These are phyloP conservation scores for Dascillus cervinus DNA, from an alignment of 2,888 invertebrate genomes.

Conservation along the genomic window DNA sequence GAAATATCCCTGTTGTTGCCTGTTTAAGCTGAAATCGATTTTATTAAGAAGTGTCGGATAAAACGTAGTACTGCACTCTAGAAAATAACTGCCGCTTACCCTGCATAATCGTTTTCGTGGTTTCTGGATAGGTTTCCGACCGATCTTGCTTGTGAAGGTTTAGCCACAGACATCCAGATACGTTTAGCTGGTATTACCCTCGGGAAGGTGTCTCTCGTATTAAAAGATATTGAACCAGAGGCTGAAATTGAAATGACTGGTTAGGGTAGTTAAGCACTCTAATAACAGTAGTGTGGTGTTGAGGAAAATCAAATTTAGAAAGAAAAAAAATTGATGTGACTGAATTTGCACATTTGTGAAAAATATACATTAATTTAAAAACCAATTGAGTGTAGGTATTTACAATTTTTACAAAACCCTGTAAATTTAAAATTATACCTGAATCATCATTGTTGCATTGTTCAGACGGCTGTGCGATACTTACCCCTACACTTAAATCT, in stretches of 20 bases:
- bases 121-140: conserved; percentile 24
- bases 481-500: conserved; percentile 24
- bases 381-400: no score
- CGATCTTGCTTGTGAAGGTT: conserved; percentile 28
- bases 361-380: conserved; percentile 5
- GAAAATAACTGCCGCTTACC: no score
- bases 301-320: no score
- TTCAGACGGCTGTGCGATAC: conserved; percentile 19
- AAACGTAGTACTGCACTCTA: conserved; percentile 12
- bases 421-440: conserved; percentile 28
- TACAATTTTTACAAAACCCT: conserved; percentile 25
- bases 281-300: no score
- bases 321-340: no score
- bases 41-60: neutral
- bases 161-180: conserved; percentile 28
- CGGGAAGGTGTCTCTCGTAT: conserved; percentile 36
- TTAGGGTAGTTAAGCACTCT: no score
- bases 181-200: conserved; percentile 30
- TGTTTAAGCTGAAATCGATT: conserved; percentile 7
- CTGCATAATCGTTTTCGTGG: conserved; percentile 21
- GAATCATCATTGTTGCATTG: conserved; percentile 28
- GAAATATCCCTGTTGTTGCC: conserved; percentile 25
- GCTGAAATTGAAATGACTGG: no score
- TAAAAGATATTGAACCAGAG: conserved; percentile 39
- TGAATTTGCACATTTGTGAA: conserved; percentile 2